Evolutionary conservation across 1,140 invertebrate species (phyloP).

Genomic region (Drosophila dunni): DNA sequence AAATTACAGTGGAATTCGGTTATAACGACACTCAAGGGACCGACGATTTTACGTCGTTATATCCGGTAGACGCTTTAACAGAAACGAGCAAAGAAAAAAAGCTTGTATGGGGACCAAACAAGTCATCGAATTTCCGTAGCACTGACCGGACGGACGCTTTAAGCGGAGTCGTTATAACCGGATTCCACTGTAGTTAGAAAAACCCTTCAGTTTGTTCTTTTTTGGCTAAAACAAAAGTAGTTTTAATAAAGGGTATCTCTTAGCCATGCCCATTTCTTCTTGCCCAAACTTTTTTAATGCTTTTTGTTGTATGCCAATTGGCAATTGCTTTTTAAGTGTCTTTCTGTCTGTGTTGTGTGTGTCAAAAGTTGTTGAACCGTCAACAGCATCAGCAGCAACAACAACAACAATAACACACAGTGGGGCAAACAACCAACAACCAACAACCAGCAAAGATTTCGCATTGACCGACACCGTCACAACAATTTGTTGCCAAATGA

Average conservation of each 20-base stretch:
- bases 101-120: no score
- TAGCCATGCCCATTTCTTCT: background rate
- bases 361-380: constrained; percentile 75
- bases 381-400: constrained; percentile 41
- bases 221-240: no score
- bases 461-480: constrained; percentile 60
- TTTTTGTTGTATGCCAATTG: constrained; percentile 59
- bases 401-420: constrained; percentile 14
- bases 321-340: constrained; percentile 76
- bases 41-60: no score
- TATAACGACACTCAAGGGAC: no score
- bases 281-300: constrained; percentile 7
- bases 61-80: no score
- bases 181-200: no score
- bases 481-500: constrained; percentile 79
- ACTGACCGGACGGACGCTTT: no score
- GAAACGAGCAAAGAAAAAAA: no score
- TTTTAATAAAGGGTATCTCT: background rate
- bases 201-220: no score
- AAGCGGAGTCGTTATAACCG: no score
- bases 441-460: constrained; percentile 41
- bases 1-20: no score
- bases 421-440: constrained; percentile 1
- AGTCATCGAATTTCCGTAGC: no score
- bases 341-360: constrained; percentile 55